Percentiles rank a stretch among this genome's conserved stretches.
These are phyloP conservation scores for Cyaniris semiargus DNA, from an alignment of 2,888 invertebrate species.

Conservation along the genomic window DNA sequence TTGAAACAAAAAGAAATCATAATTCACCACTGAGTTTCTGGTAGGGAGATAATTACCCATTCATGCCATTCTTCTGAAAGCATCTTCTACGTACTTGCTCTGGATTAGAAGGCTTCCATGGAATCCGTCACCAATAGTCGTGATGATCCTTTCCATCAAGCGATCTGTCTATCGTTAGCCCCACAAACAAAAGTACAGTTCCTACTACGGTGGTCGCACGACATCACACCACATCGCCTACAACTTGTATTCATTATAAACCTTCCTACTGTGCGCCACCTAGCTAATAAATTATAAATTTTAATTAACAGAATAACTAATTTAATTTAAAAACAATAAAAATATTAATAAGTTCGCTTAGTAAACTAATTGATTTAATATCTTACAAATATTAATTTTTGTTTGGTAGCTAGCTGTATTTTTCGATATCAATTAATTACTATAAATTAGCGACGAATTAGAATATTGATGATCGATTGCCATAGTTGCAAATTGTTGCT, in stretches of 20 bases:
- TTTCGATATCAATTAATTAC: slow-evolving; percentile 2
- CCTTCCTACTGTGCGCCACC: slow-evolving; percentile 21
- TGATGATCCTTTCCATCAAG: too few species aligned
- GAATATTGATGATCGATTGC: neutral
- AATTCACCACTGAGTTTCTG: too few species aligned
- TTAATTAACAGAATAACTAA: slow-evolving; percentile 21
- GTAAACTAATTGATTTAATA: slow-evolving; percentile 15
- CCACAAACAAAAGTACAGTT: neutral
- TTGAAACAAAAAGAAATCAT: too few species aligned
- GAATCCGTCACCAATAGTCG: too few species aligned
- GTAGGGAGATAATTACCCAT: too few species aligned
- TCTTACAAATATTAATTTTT: slow-evolving; percentile 10
- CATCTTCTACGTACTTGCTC: too few species aligned
- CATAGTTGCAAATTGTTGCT: neutral
- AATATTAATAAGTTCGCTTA: slow-evolving; percentile 48
- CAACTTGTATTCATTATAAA: slow-evolving; percentile 21
- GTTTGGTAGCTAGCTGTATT: neutral
- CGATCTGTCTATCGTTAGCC: neutral
- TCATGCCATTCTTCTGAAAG: too few species aligned
- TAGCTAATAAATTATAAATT: slow-evolving; percentile 9
- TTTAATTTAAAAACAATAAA: slow-evolving; percentile 46
- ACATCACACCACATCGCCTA: neutral
- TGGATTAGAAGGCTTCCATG: neutral
- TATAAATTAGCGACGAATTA: neutral
- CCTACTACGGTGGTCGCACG: neutral